phyloP scores from a whole-genome alignment of 35 echinoderm and acorn worm species.

The Heliocidaris tuberculata region DNA sequence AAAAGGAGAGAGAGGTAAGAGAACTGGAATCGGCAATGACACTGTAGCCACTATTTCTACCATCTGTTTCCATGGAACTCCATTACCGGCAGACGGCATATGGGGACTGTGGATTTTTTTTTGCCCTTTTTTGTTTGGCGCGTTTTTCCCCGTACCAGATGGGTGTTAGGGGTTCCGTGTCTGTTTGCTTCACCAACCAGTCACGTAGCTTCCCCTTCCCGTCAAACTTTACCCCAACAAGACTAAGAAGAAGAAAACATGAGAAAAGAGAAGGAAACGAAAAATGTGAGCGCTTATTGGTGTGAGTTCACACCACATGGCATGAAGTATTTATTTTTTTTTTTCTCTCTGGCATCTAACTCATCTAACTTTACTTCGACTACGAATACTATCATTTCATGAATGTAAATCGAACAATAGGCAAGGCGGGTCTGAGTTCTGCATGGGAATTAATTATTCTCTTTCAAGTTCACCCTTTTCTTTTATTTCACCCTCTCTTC shows the following conservation, averaged over 20 bases:
- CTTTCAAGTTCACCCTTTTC: not conserved
- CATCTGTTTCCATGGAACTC: conserved; percentile 34
- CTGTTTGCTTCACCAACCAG: conserved; percentile 21
- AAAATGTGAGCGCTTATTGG: not conserved
- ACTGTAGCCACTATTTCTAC: conserved; percentile 46
- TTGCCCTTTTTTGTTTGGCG: conserved; percentile 28
- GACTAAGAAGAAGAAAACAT: not conserved
- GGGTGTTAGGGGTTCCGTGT: conserved; percentile 25
- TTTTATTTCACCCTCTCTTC: not conserved
- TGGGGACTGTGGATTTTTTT: conserved; percentile 51
- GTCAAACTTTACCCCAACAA: not conserved
- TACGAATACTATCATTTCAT: conserved; percentile 26
- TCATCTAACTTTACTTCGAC: not conserved
- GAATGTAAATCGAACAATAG: not conserved
- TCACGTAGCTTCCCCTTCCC: conserved; percentile 27
- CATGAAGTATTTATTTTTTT: not conserved
- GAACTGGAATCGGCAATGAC: conserved; percentile 29
- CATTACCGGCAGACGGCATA: conserved; percentile 37
- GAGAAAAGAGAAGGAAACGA: not conserved
- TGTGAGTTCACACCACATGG: conserved; percentile 14
- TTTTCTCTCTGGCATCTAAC: not conserved
- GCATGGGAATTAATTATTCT: conserved; percentile 10
- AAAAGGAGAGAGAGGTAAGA: not conserved
- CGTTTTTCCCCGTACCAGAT: conserved; percentile 44
- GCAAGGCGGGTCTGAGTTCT: not conserved